These are phyloP conservation scores for Tetramorium simillimum DNA, from an alignment of 1,140 invertebrate genomes.

Conservation along the genomic window DNA sequence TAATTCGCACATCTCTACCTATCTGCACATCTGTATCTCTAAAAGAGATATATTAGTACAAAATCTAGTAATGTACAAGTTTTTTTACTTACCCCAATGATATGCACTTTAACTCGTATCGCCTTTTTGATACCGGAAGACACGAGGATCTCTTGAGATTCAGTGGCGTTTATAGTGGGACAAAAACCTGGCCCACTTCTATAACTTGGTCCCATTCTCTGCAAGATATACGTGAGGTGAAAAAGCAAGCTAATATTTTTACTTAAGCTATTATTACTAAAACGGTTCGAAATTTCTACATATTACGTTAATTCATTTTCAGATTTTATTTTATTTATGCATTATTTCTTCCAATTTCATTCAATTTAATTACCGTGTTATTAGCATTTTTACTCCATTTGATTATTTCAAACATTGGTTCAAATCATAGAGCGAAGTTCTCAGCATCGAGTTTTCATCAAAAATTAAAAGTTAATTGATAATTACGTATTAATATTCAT, in stretches of 20 bases:
- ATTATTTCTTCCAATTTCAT: not conserved
- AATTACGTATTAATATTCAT: constrained; percentile 49
- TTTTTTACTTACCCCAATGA: constrained; percentile 90
- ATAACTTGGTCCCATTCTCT: constrained; percentile 96
- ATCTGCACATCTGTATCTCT: too few species aligned
- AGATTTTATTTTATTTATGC: not conserved
- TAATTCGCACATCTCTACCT: too few species aligned
- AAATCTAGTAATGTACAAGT: not conserved
- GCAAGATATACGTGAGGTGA: constrained; percentile 75
- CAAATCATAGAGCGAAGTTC: constrained; percentile 42
- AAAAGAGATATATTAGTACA: not conserved
- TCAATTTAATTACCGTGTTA: not conserved
- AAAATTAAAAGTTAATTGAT: constrained; percentile 58
- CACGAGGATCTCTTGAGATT: constrained; percentile 95
- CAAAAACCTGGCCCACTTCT: constrained; percentile 96
- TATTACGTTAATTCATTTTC: not conserved
- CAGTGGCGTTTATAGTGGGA: constrained; percentile 96
- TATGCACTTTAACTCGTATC: constrained; percentile 97
- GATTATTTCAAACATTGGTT: constrained; percentile 32
- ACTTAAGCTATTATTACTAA: not conserved
- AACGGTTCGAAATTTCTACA: not conserved
- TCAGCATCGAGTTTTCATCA: constrained; percentile 20
- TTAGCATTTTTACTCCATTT: not conserved
- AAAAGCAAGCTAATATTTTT: constrained; percentile 14
- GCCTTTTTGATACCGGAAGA: constrained; percentile 95